Conservation (phyloP, 2,113 vertebrate genomes). For the Syrmaticus mikado region DNA sequence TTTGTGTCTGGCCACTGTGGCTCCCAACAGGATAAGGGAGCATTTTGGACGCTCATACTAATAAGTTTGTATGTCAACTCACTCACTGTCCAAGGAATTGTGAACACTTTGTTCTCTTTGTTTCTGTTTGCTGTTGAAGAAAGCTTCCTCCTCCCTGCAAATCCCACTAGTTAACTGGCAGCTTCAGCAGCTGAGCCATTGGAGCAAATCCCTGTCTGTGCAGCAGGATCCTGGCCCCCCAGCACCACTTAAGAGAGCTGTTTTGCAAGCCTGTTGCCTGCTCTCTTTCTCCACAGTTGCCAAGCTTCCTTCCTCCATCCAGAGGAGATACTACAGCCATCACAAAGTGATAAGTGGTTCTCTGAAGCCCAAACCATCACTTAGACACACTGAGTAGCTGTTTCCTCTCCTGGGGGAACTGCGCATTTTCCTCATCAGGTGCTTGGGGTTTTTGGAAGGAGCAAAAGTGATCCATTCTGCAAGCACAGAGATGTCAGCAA, state of each 20-base stretch:
- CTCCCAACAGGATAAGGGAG: constrained; percentile 14
- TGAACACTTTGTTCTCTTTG: neutral
- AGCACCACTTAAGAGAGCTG: neutral
- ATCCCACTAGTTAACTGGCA: neutral
- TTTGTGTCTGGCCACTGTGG: constrained; percentile 18
- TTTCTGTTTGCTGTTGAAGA: constrained; percentile 2
- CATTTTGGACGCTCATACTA: constrained; percentile 40
- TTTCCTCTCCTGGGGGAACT: constrained; percentile 17
- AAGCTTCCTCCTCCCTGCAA: neutral
- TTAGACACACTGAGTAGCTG: neutral
- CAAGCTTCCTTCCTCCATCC: constrained; percentile 26
- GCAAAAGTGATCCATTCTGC: neutral
- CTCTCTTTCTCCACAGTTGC: constrained; percentile 1
- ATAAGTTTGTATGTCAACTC: constrained; percentile 20
- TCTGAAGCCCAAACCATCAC: neutral
- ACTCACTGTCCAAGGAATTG: constrained; percentile 7
- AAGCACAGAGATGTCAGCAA: neutral
- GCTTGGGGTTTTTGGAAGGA: neutral
- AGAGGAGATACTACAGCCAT: neutral
- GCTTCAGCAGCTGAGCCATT: neutral
- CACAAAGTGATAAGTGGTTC: neutral
- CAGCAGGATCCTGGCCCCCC: neutral
- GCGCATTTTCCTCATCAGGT: neutral
- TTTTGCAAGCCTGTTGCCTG: neutral
- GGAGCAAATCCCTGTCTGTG: neutral